phyloP scores from a whole-genome alignment of 2,888 invertebrate species.

The Dynastes maya region DNA sequence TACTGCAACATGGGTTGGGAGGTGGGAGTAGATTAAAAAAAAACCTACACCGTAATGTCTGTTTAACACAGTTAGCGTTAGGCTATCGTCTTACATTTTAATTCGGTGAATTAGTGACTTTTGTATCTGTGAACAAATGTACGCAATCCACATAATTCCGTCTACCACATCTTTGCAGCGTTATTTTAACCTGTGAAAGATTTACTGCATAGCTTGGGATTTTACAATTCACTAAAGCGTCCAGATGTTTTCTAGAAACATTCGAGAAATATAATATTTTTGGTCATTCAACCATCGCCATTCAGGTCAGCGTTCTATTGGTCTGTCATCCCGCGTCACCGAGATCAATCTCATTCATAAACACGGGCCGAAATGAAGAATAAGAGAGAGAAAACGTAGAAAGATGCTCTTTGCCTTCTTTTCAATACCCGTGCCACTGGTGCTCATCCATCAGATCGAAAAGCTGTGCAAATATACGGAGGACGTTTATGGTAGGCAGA shows the following conservation, averaged over 20 bases:
- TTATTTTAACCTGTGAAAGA: neutral
- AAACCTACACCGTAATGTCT: too few relatives aligned
- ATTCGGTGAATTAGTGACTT: too few relatives aligned
- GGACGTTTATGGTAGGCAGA: slow-evolving; percentile 20
- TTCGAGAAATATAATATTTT: slow-evolving; percentile 37
- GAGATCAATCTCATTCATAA: slow-evolving; percentile 16
- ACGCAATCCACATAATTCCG: slow-evolving; percentile 10
- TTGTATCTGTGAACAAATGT: neutral
- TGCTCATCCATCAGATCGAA: slow-evolving; percentile 40
- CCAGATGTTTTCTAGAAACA: slow-evolving; percentile 36
- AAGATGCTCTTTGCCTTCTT: slow-evolving; percentile 13
- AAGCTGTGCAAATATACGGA: slow-evolving; percentile 31
- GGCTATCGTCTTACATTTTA: too few relatives aligned
- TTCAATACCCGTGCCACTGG: slow-evolving; percentile 24
- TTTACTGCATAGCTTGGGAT: slow-evolving; percentile 5
- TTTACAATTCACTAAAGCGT: slow-evolving; percentile 23
- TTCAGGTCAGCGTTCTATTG: slow-evolving; percentile 37
- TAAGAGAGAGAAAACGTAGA: neutral
- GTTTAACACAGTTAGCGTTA: too few relatives aligned
- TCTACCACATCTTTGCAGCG: neutral
- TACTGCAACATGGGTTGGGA: too few relatives aligned
- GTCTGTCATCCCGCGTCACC: neutral
- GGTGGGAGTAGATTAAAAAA: too few relatives aligned
- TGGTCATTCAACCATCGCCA: slow-evolving; percentile 26
- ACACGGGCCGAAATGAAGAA: slow-evolving; percentile 2